Conservation (phyloP, 2,888 invertebrate species). For the Julus scandinavius region DNA sequence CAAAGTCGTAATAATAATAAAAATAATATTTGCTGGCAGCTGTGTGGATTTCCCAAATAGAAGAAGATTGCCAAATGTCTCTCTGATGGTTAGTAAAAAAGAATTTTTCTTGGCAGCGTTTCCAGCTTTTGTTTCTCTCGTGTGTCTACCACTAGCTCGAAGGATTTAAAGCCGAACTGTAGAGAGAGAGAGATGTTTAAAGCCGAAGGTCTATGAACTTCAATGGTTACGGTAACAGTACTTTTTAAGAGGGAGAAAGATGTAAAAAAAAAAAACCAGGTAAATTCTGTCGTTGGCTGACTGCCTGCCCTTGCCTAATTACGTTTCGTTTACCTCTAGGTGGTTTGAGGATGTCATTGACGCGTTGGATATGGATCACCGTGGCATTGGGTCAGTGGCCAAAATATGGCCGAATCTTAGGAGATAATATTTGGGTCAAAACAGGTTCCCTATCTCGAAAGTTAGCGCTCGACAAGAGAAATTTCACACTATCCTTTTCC, state of each 20-base stretch:
- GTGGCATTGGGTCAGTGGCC: constrained; percentile 10
- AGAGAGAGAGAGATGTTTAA: background rate
- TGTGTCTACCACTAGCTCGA: no score
- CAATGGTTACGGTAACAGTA: background rate
- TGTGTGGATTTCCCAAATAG: no score
- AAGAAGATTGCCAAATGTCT: no score
- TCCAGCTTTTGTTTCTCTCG: no score
- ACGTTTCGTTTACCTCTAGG: background rate
- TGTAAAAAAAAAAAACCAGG: background rate
- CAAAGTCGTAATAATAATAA: no score
- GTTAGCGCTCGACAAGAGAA: background rate
- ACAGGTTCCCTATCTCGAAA: background rate
- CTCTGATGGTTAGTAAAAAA: no score
- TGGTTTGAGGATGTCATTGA: background rate
- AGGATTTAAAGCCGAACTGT: no score
- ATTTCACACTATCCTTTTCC: background rate
- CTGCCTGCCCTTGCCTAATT: background rate
- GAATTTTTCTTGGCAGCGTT: background rate
- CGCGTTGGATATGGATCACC: background rate
- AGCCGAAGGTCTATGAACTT: background rate
- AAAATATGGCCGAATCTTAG: background rate
- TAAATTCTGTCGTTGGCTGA: background rate
- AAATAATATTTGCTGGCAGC: no score
- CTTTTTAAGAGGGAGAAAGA: background rate
- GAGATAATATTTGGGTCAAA: background rate